Evolutionary conservation across 1,140 invertebrate genomes (phyloP), one percentile per base, ranked within the genome.

Genomic region (Sarcophaga bullata): DNA sequence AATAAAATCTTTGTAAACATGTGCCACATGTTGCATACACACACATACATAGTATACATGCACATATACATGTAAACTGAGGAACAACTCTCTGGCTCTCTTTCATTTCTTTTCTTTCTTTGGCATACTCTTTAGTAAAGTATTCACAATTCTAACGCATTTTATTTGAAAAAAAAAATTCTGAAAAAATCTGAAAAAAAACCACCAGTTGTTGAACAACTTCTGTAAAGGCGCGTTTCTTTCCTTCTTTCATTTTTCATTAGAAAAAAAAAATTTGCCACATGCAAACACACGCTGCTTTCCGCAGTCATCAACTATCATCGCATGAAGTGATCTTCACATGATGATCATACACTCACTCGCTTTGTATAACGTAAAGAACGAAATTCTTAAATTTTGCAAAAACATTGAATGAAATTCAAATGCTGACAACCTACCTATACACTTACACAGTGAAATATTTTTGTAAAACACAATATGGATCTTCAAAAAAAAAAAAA

Each of bases 1-100:
- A 68, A n/a, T n/a, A n/a, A 37, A 37, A 37, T 37, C 25, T 2
- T 4, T 5, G 8, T 10, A 68, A 68, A 49, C 75, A 78, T 78
- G 75, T 78, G 75, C 75, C 75, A 50, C 75, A 78, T 52, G 75
- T 78, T 78, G 75, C 75, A 50, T 50, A 7, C n/a, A 78, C 10
- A 50, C 75, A 46, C 8, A 50, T 68, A 68, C 15, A 68, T 68
- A 8, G 11, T 19, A 68, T 19, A 19, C 62, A 17, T 68, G 15
- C 7, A 58, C 13, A 58, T 58, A 58, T n/a, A 58, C 4, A 68
- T 8, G 19, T n/a, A 3, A 19, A 68, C 62, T 19, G 1, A 37
- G 25, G 25, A 37, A 37, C 25, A 37, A 37, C 25, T 37, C 25
- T 37, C 25, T 37, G 25, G 25, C 25, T 37, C 25, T 37, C 25